These are phyloP conservation scores for Drymodes brunneopygia DNA, from an alignment of 2,113 vertebrate genomes.

Conservation along the genomic window DNA sequence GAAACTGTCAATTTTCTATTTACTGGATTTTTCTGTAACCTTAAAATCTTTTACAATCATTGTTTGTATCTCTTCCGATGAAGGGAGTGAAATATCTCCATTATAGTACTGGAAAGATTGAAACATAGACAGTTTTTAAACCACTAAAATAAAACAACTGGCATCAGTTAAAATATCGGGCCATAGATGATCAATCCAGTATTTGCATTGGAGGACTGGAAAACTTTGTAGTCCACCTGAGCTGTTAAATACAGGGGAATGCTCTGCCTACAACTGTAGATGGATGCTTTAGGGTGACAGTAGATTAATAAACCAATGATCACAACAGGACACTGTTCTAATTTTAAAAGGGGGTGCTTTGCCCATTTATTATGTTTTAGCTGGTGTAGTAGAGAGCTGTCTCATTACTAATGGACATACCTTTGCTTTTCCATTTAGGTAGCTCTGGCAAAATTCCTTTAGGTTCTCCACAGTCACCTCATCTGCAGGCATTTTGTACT, in stretches of 20 bases:
- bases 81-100: not conserved
- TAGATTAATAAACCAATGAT: not conserved
- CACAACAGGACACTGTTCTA: not conserved
- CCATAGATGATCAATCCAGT: not conserved
- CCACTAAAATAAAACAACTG: not conserved
- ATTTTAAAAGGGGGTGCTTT: not conserved
- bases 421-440: conserved; percentile 83
- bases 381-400: not conserved
- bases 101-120: not conserved
- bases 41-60: not conserved
- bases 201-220: not conserved
- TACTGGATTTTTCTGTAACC: not conserved
- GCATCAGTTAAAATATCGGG: not conserved
- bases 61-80: not conserved
- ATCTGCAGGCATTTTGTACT: conserved; percentile 86
- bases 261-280: not conserved
- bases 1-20: not conserved
- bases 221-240: not conserved
- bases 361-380: not conserved
- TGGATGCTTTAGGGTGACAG: not conserved
- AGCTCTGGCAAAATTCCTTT: conserved; percentile 75
- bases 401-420: conserved; percentile 44
- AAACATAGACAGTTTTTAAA: not conserved
- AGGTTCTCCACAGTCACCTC: conserved; percentile 74
- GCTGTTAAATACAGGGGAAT: not conserved